Evolutionary conservation across 2,113 vertebrate species (phyloP).

Genomic region (Chaetodon auriga): DNA sequence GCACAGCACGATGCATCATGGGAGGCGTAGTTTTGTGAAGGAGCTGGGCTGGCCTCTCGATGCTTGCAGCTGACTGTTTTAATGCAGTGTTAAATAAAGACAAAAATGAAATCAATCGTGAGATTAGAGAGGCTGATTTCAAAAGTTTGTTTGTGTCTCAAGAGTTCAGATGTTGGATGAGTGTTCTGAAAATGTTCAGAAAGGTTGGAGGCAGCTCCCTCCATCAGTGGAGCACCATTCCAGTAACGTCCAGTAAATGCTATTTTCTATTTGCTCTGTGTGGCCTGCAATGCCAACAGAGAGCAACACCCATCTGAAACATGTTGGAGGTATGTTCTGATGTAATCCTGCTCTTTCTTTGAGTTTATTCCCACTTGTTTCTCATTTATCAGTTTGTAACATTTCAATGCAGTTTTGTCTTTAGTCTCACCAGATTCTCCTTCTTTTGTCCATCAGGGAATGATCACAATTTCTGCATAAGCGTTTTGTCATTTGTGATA

Average conservation of each 20-base stretch:
- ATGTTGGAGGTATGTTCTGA: too few relatives aligned
- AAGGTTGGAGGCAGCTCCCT: not conserved
- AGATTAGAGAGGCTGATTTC: not conserved
- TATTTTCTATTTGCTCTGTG: not conserved
- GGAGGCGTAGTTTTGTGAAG: constrained; percentile 78
- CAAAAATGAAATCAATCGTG: not conserved
- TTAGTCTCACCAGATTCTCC: too few relatives aligned
- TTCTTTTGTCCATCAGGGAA: too few relatives aligned
- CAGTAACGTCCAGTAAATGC: not conserved
- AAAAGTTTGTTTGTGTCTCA: not conserved
- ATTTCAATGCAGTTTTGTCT: too few relatives aligned
- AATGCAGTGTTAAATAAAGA: not conserved
- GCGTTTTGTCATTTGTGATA: too few relatives aligned
- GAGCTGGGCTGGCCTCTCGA: constrained; percentile 82
- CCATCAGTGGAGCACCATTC: not conserved
- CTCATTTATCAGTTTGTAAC: too few relatives aligned
- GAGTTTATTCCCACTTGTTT: too few relatives aligned
- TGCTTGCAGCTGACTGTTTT: constrained; percentile 68
- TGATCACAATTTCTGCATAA: too few relatives aligned
- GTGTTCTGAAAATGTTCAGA: not conserved
- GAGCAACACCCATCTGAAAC: too few relatives aligned
- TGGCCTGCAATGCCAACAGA: too few relatives aligned
- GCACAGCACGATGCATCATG: constrained; percentile 76
- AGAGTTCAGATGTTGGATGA: not conserved
- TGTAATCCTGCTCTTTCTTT: too few relatives aligned